Evolutionary conservation across 2,888 invertebrate genomes (phyloP).

Genomic region (Vandiemenella viatica): DNA sequence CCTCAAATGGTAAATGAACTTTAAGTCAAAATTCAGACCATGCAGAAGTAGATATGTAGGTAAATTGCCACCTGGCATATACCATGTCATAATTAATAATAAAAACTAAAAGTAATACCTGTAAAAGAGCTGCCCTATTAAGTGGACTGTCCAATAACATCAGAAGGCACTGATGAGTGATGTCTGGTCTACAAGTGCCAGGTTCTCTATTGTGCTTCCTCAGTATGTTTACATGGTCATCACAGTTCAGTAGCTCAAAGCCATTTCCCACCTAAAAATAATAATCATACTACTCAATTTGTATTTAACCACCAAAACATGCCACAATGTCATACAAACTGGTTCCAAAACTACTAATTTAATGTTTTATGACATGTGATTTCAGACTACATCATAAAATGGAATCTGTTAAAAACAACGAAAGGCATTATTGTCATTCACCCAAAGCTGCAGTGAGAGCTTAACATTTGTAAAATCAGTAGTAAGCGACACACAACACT

Average conservation of each 20-base stretch:
- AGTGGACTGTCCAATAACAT: conserved; percentile 97
- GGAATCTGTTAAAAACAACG: no score
- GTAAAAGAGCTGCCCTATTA: conserved; percentile 88
- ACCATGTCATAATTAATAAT: neutral
- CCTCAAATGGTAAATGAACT: no score
- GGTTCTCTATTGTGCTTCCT: conserved; percentile 77
- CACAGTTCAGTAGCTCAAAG: conserved; percentile 86
- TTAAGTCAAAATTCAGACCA: neutral
- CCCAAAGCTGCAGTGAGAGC: no score
- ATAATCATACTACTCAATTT: no score
- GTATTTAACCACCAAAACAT: conserved; percentile 1
- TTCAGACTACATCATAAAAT: no score
- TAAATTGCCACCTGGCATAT: no score
- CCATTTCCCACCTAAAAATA: conserved; percentile 59
- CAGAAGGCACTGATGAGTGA: conserved; percentile 89
- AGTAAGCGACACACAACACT: no score
- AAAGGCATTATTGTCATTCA: no score
- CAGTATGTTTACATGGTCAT: conserved; percentile 74
- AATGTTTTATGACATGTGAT: neutral
- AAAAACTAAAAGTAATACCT: no score
- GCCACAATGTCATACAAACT: conserved; percentile 2
- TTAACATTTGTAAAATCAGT: no score
- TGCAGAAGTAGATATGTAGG: no score
- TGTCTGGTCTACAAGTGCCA: conserved; percentile 86
- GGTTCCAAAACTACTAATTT: neutral